Conservation (phyloP, 2,888 invertebrate genomes). For the Oscheius myriophilus region DNA sequence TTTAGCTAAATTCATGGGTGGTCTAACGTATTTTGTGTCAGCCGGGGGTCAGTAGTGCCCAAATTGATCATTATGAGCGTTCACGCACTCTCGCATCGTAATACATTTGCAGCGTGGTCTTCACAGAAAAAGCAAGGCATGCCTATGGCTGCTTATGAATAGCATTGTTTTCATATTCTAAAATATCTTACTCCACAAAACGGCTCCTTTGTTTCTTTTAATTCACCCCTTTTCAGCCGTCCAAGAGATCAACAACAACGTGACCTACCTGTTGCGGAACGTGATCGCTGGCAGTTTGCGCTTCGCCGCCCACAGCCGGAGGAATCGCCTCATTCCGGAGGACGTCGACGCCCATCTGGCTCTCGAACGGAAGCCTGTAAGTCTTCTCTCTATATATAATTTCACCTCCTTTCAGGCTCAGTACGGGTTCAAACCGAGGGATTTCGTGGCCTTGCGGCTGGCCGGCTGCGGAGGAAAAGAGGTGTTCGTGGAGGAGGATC, state of each 20-base stretch:
- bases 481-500: conserved; percentile 29
- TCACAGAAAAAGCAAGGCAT: too few species aligned
- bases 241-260: conserved; percentile 20
- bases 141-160: too few species aligned
- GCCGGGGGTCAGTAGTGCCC: too few species aligned
- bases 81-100: too few species aligned
- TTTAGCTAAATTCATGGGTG: too few species aligned
- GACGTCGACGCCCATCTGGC: conserved; percentile 27
- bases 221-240: conserved; percentile 3
- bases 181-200: too few species aligned
- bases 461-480: conserved; percentile 30
- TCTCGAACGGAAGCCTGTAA: conserved; percentile 15
- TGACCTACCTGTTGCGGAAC: conserved; percentile 21
- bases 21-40: too few species aligned
- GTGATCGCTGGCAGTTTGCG: conserved; percentile 19
- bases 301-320: conserved; percentile 26
- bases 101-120: too few species aligned
- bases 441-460: conserved; percentile 18
- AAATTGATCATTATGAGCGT: too few species aligned
- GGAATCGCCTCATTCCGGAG: conserved; percentile 20
- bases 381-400: neutral
- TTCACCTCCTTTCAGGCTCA: conserved; percentile 9
- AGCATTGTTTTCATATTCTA: too few species aligned
- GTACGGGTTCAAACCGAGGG: conserved; percentile 29
- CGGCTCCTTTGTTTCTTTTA: too few species aligned